Conservation (phyloP, 2,113 vertebrate genomes). For the Mustela lutreola region DNA sequence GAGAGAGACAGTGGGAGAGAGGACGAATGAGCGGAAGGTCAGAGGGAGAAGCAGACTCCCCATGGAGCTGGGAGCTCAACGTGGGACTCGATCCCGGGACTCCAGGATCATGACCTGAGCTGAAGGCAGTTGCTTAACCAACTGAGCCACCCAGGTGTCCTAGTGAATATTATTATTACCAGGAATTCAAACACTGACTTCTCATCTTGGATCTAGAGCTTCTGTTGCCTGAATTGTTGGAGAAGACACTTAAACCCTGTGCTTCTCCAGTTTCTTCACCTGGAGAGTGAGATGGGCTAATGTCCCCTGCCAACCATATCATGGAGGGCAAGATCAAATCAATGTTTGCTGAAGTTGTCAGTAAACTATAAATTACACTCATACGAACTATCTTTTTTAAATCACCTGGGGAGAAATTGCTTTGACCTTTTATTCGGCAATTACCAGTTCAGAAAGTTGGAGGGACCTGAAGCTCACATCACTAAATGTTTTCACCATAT, state of each 20-base stretch:
- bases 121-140: too few species aligned
- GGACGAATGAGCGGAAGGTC: too few species aligned
- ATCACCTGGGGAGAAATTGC: slow-evolving; percentile 46
- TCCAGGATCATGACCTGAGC: too few species aligned
- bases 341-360: background rate
- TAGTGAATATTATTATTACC: background rate
- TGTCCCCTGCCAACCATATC: background rate
- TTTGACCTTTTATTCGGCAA: slow-evolving; percentile 28
- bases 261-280: background rate
- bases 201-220: background rate
- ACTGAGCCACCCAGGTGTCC: too few species aligned
- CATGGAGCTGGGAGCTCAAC: too few species aligned
- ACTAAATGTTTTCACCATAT: background rate
- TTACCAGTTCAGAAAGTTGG: background rate
- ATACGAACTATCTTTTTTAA: background rate
- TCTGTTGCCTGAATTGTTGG: background rate
- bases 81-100: too few species aligned
- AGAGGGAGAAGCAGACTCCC: too few species aligned
- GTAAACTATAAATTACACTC: background rate
- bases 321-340: background rate
- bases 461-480: background rate
- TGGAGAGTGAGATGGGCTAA: background rate
- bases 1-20: too few species aligned
- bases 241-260: background rate
- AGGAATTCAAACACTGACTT: background rate